These are phyloP conservation scores for Enteromius mattozi DNA, from an alignment of 2,797 vertebrate genomes.

Conservation along the genomic window DNA sequence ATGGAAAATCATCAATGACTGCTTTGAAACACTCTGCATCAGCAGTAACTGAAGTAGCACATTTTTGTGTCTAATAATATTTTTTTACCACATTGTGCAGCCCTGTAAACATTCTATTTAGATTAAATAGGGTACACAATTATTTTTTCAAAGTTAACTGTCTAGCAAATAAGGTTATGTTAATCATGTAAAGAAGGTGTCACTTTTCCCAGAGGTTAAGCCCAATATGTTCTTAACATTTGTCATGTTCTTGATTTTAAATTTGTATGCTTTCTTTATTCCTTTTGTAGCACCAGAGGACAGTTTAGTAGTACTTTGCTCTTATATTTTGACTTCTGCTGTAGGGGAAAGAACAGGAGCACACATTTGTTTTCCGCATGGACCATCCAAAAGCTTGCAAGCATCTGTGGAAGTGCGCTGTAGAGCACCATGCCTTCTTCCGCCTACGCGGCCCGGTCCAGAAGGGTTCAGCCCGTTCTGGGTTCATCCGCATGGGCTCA, in stretches of 20 bases:
- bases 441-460: slow-evolving; percentile 94
- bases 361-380: slow-evolving; percentile 97
- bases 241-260: not conserved
- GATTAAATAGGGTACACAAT: not conserved
- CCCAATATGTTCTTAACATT: slow-evolving; percentile 1
- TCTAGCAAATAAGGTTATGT: not conserved
- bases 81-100: too few species aligned
- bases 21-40: not conserved
- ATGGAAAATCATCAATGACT: not conserved
- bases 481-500: slow-evolving; percentile 95
- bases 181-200: not conserved
- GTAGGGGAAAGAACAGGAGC: slow-evolving; percentile 97
- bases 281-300: not conserved
- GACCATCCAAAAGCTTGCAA: slow-evolving; percentile 99
- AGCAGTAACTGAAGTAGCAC: not conserved
- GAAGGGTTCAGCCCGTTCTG: slow-evolving; percentile 85
- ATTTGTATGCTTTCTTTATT: not conserved
- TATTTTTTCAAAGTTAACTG: not conserved
- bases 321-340: not conserved
- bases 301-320: not conserved
- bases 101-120: too few species aligned
- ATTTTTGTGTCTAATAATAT: not conserved
- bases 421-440: slow-evolving; percentile 99
- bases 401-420: slow-evolving; percentile 97
- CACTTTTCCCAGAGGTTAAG: not conserved